Evolutionary conservation across 2,113 vertebrate genomes (phyloP).

Genomic region (Thalassoma bifasciatum): DNA sequence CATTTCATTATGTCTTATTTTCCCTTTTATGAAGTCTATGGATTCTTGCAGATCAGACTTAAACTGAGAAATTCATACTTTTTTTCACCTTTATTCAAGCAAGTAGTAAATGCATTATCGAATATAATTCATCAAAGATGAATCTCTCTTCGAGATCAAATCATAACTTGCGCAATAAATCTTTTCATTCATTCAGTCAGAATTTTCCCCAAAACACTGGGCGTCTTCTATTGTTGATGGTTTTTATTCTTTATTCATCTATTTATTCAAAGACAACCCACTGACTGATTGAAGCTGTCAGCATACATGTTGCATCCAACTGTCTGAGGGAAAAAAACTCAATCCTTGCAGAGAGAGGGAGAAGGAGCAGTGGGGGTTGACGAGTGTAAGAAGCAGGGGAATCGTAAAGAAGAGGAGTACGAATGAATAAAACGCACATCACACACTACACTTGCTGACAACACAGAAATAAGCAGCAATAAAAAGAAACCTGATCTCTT

Average conservation of each 20-base stretch:
- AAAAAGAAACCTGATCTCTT: slow-evolving; percentile 52
- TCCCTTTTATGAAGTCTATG: too few species aligned
- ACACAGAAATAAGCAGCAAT: slow-evolving; percentile 54
- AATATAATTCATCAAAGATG: not conserved
- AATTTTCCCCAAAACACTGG: not conserved
- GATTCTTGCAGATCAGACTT: too few species aligned
- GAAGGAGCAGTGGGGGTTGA: not conserved
- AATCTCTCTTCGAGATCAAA: not conserved
- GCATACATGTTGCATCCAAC: slow-evolving; percentile 8
- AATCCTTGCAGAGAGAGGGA: not conserved
- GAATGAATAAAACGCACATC: slow-evolving; percentile 47
- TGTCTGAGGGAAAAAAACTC: slow-evolving; percentile 3
- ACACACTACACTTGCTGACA: slow-evolving; percentile 62
- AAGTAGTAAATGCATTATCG: too few species aligned
- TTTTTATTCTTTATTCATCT: too few species aligned
- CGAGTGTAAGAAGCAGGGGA: not conserved
- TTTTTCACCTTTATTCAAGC: too few species aligned
- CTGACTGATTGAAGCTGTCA: not conserved
- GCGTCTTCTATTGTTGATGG: not conserved
- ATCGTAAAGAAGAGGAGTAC: not conserved
- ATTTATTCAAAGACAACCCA: not conserved
- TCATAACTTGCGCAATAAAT: too few species aligned
- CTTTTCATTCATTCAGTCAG: not conserved
- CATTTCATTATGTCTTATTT: too few species aligned
- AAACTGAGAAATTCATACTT: too few species aligned